Evolutionary conservation across 1,140 invertebrate species (phyloP), one percentile per base, ranked within the genome.

Genomic region (Cotesia chilonis): DNA sequence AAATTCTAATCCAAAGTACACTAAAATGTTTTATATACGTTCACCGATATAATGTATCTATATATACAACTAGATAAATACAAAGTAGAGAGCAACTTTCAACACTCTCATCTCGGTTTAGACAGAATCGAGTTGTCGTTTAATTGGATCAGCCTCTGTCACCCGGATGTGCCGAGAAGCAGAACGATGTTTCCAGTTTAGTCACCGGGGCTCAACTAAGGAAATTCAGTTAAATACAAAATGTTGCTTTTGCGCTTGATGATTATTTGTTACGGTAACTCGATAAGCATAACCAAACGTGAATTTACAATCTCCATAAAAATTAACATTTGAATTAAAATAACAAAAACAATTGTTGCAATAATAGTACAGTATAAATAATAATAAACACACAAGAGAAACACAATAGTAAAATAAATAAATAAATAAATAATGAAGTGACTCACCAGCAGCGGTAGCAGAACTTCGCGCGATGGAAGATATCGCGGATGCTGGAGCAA

Each of bases 121-220:
- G 66, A 68, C 41, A 52, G 66, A 68, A 68, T 68, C 52, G 66
- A 68, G 66, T 68, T 68, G 68, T 73, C 75, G 83, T 77, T 72
- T 86, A 79, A 69, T 83, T 75, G 78, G 75, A n/a, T 81, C 70
- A 41, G 80, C 80, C 38, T 81, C 77, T 20, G 82, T 75, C 64
- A 76, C 81, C 66, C 79, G 82, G 52, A 84, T 78, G 7, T 87
- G 86, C 54, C 84, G 85, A 54, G 47, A 28, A 68, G 20, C 17
- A 54, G 51, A 54, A 28, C 28, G 51, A 41, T 37, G 36, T 54
- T 35, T 38, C 41, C 41, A 47, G 41, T 47, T 47, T 47, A 47
- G 6, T 41, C 17, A 20, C n/a, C 17, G 51, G 28, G 28, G 20
- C 4, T 17, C 20, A 20, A 59, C 57, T 59, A 17, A 4, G 57